A percentile compares a stretch with the other conserved stretches of the same genome.
Conservation (phyloP, 37 sponge, comb jelly and placozoan genomes). For the Mnemiopsis leidyi region DNA sequence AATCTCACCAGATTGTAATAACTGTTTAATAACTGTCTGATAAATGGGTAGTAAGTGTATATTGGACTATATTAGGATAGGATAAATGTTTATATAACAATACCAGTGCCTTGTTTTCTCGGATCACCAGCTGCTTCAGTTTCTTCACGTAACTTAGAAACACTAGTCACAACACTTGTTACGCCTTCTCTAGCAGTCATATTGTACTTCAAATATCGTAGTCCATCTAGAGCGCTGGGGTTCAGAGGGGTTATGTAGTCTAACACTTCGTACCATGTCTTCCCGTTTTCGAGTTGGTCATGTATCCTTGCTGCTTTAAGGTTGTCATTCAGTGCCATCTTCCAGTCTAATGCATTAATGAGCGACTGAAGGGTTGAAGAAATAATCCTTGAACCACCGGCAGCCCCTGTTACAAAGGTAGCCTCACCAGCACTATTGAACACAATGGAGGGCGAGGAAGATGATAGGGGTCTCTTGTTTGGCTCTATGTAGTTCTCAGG, state of each 20-base stretch:
- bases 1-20: too few species aligned
- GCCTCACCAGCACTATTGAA: conserved; percentile 28
- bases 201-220: not conserved
- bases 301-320: not conserved
- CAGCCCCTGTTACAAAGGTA: conserved; percentile 26
- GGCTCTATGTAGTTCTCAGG: conserved; percentile 78
- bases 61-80: too few species aligned
- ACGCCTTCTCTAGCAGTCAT: not conserved
- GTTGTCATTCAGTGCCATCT: not conserved
- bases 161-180: conserved; percentile 42
- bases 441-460: conserved; percentile 76
- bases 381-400: conserved; percentile 38
- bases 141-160: not conserved
- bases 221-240: not conserved
- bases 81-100: too few species aligned
- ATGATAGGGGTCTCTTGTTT: conserved; percentile 83
- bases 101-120: conserved; percentile 36
- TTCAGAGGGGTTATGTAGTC: not conserved
- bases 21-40: too few species aligned
- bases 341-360: conserved; percentile 48
- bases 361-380: conserved; percentile 13
- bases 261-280: not conserved
- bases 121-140: conserved; percentile 52
- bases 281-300: not conserved
- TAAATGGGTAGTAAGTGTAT: too few species aligned